These are phyloP conservation scores for Coronaproctus castanopsis DNA, from an alignment of 2,888 invertebrate species.

Conservation along the genomic window DNA sequence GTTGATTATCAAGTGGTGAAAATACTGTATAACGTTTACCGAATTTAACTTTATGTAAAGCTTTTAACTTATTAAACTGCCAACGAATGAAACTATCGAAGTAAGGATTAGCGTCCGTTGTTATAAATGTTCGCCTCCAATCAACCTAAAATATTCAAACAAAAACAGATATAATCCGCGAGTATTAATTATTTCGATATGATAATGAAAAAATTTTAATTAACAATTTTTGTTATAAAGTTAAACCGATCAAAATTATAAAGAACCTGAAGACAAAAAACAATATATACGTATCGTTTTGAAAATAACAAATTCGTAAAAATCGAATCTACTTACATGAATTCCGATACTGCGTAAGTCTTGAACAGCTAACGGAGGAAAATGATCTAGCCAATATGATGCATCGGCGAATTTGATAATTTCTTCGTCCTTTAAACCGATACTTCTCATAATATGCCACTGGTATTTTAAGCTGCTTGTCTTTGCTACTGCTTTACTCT, in stretches of 20 bases:
- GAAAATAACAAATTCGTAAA: not conserved
- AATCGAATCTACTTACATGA: slow-evolving; percentile 41
- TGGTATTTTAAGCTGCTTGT: slow-evolving; percentile 75
- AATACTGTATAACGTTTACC: slow-evolving; percentile 93
- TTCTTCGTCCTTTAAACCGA: slow-evolving; percentile 77
- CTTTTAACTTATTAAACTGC: slow-evolving; percentile 77
- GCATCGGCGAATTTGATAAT: slow-evolving; percentile 81
- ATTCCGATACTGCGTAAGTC: slow-evolving; percentile 80
- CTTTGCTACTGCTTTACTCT: slow-evolving; percentile 91
- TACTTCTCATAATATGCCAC: slow-evolving; percentile 94
- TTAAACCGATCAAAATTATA: too few relatives aligned
- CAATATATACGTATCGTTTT: not conserved
- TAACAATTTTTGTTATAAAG: too few relatives aligned
- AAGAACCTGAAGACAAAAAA: slow-evolving; percentile 3
- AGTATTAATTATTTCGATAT: too few relatives aligned
- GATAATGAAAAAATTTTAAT: too few relatives aligned
- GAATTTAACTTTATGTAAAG: slow-evolving; percentile 75
- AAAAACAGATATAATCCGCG: too few relatives aligned
- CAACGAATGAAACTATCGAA: slow-evolving; percentile 94
- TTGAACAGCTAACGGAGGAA: slow-evolving; percentile 69
- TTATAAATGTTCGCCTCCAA: slow-evolving; percentile 95
- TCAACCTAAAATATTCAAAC: slow-evolving; percentile 55
- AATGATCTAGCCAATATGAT: slow-evolving; percentile 86
- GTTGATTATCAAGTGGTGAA: slow-evolving; percentile 89
- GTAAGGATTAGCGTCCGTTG: slow-evolving; percentile 92